Conservation (phyloP, 1,140 invertebrate genomes). For the Galendromus occidentalis region DNA sequence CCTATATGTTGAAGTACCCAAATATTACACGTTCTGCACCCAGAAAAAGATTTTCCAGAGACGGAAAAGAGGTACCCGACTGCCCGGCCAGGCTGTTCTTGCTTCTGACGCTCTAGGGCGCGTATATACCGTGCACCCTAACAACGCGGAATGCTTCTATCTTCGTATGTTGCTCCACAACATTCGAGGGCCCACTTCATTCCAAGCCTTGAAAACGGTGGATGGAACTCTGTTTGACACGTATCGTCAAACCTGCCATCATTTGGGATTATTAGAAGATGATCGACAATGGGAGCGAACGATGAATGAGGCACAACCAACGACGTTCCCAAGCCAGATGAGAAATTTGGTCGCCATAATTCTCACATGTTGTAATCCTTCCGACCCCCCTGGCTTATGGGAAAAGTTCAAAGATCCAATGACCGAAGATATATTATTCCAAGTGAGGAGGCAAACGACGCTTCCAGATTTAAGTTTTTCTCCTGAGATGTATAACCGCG, state of each 20-base stretch:
- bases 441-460: background rate
- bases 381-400: slow-evolving; percentile 17
- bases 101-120: too few relatives aligned
- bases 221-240: slow-evolving; percentile 28
- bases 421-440: slow-evolving; percentile 14
- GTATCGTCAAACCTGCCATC: slow-evolving; percentile 27
- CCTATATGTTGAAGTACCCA: too few relatives aligned
- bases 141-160: slow-evolving; percentile 26
- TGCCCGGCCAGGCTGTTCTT: too few relatives aligned
- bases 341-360: slow-evolving; percentile 25
- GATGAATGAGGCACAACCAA: slow-evolving; percentile 26
- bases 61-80: too few relatives aligned
- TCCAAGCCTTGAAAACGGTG: slow-evolving; percentile 28
- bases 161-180: slow-evolving; percentile 29
- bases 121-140: background rate
- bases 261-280: slow-evolving; percentile 24
- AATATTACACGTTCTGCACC: too few relatives aligned
- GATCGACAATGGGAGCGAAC: slow-evolving; percentile 26
- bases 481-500: slow-evolving; percentile 12
- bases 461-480: background rate
- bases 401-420: slow-evolving; percentile 15
- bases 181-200: slow-evolving; percentile 27
- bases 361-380: slow-evolving; percentile 25
- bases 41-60: too few relatives aligned
- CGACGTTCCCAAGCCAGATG: slow-evolving; percentile 24